Evolutionary conservation across 2,797 vertebrate genomes (phyloP).

Genomic region (Phaenicophaeus curvirostris): DNA sequence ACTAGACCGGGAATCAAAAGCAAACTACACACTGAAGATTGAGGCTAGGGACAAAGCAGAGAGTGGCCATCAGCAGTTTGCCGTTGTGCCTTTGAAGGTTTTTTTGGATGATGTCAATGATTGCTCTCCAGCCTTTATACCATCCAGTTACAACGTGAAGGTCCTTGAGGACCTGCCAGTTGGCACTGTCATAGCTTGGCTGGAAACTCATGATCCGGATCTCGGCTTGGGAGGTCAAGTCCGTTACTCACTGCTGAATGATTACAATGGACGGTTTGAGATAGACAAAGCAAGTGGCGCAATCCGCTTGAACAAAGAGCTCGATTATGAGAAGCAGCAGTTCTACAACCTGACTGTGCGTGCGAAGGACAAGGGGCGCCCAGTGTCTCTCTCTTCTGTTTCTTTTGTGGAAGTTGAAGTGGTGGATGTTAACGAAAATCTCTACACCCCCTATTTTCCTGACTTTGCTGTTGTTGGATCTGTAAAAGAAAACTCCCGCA

Average conservation of each 20-base stretch:
- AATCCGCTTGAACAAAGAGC: slow-evolving; percentile 90
- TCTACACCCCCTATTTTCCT: slow-evolving; percentile 91
- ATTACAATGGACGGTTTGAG: slow-evolving; percentile 92
- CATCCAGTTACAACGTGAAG: slow-evolving; percentile 87
- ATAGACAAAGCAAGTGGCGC: slow-evolving; percentile 91
- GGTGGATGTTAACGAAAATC: slow-evolving; percentile 97
- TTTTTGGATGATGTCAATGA: slow-evolving; percentile 94
- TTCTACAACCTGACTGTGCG: slow-evolving; percentile 95
- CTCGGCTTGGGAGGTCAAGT: slow-evolving; percentile 92
- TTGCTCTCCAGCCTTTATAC: slow-evolving; percentile 92
- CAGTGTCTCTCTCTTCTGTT: slow-evolving; percentile 91
- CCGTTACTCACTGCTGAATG: slow-evolving; percentile 89
- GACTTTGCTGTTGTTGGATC: slow-evolving; percentile 89
- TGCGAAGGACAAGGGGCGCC: slow-evolving; percentile 94
- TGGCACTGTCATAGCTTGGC: slow-evolving; percentile 93
- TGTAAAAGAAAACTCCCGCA: slow-evolving; percentile 90
- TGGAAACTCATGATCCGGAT: slow-evolving; percentile 95
- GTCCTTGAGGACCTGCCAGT: slow-evolving; percentile 93
- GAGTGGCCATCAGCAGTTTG: slow-evolving; percentile 85
- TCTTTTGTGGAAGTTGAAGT: slow-evolving; percentile 96
- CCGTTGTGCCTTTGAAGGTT: slow-evolving; percentile 85
- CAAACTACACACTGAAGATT: slow-evolving; percentile 89
- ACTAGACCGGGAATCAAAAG: slow-evolving; percentile 87
- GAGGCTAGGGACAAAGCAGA: slow-evolving; percentile 92
- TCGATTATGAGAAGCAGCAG: slow-evolving; percentile 95